A percentile compares a stretch with the other conserved stretches of the same genome.
Conservation (phyloP, 2,888 invertebrate species). For the Drosophila kambysellisi region DNA sequence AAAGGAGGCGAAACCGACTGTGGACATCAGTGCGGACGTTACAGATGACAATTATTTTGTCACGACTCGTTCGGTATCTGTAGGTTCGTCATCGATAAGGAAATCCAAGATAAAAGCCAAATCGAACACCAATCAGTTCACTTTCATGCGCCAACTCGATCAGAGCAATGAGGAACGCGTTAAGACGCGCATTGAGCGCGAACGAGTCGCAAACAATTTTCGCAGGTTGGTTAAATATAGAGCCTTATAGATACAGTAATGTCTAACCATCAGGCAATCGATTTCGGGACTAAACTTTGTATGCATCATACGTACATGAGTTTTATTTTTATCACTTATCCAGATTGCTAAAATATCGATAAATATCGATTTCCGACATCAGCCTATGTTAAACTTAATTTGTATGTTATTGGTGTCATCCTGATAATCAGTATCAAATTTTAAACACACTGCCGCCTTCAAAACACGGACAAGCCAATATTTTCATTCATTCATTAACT, state of each 20-base stretch:
- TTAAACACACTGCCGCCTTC: too few species aligned
- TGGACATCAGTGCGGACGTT: conserved; percentile 11
- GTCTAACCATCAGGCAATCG: neutral
- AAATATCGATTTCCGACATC: neutral
- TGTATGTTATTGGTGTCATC: neutral
- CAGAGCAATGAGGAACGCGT: conserved; percentile 16
- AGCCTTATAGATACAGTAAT: neutral
- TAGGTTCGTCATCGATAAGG: neutral
- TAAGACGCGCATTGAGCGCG: conserved; percentile 26
- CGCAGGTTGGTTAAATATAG: conserved; percentile 31
- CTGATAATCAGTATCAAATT: too few species aligned
- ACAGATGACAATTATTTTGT: conserved; percentile 18
- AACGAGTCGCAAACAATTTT: conserved; percentile 48
- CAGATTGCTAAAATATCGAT: neutral
- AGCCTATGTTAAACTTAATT: neutral
- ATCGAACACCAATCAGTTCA: conserved; percentile 27
- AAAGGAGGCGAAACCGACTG: neutral
- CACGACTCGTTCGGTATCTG: neutral
- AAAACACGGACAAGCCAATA: neutral
- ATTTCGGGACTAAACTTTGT: neutral
- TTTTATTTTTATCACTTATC: neutral
- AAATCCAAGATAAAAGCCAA: neutral
- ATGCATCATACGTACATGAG: neutral
- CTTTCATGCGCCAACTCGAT: conserved; percentile 57
- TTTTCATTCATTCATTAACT: neutral